phyloP scores from a whole-genome alignment of 2,888 invertebrate genomes.

The Cerastis leucographa region DNA sequence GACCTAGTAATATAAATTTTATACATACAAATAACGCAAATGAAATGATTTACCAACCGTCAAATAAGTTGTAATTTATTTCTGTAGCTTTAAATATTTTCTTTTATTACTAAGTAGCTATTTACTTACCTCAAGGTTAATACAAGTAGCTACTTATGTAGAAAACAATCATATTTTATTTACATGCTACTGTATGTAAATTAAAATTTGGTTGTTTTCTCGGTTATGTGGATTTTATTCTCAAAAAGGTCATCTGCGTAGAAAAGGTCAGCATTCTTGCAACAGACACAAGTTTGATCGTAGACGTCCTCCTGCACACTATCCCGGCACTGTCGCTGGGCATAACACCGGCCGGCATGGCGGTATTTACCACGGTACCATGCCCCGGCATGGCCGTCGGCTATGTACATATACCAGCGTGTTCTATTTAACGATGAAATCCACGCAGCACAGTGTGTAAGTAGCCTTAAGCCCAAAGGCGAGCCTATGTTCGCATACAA shows the following conservation, averaged over 20 bases:
- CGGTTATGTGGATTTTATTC: background rate
- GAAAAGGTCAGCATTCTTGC: background rate
- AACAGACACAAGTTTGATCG: background rate
- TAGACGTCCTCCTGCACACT: background rate
- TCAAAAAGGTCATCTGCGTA: background rate
- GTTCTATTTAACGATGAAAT: no score
- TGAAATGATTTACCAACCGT: slow-evolving; percentile 35
- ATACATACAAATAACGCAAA: slow-evolving; percentile 32
- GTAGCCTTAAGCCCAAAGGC: background rate
- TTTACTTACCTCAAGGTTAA: slow-evolving; percentile 32
- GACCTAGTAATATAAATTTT: slow-evolving; percentile 26
- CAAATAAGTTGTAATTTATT: slow-evolving; percentile 40
- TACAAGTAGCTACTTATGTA: slow-evolving; percentile 10
- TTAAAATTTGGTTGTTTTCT: background rate
- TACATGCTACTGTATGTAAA: background rate
- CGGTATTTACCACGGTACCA: no score
- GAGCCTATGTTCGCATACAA: background rate
- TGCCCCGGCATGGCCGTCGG: no score
- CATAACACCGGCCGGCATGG: background rate
- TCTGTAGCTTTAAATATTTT: slow-evolving; percentile 19
- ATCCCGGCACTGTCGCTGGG: background rate
- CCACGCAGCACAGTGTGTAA: no score
- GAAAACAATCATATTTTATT: slow-evolving; percentile 18
- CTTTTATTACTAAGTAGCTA: slow-evolving; percentile 25
- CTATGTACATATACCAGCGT: no score